These are phyloP conservation scores for Macrophya annulata DNA, from an alignment of 2,888 invertebrate species.

Conservation along the genomic window DNA sequence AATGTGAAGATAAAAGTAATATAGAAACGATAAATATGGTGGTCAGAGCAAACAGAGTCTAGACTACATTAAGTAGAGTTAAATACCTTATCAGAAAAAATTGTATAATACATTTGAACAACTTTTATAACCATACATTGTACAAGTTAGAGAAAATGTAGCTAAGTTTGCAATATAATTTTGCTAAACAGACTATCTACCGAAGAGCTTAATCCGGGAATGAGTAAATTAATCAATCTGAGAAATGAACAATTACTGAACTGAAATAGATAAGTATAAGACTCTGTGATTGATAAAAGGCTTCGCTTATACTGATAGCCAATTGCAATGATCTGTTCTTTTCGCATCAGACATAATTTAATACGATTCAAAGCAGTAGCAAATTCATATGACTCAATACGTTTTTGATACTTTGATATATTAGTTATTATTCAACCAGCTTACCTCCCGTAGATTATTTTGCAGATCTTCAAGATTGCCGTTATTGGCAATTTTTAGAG, in stretches of 20 bases:
- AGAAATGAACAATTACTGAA: not conserved
- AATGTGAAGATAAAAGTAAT: not conserved
- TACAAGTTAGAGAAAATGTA: no score
- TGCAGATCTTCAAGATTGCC: constrained; percentile 85
- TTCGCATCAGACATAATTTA: not conserved
- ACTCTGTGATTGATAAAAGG: not conserved
- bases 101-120: no score
- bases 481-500: constrained; percentile 84
- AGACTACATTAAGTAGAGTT: not conserved
- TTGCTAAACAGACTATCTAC: no score
- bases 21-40: not conserved
- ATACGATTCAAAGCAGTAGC: constrained; percentile 40
- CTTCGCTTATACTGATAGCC: constrained; percentile 9
- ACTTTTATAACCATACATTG: no score
- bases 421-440: not conserved
- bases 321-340: constrained; percentile 36
- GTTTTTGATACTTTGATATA: not conserved
- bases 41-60: not conserved
- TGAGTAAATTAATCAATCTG: not conserved
- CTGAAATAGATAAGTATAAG: not conserved
- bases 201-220: not conserved
- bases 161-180: not conserved
- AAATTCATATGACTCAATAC: not conserved
- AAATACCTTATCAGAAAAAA: no score
- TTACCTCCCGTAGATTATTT: constrained; percentile 83